These are phyloP conservation scores for Unio delphinus DNA, from an alignment of 2,888 invertebrate genomes.

Conservation along the genomic window DNA sequence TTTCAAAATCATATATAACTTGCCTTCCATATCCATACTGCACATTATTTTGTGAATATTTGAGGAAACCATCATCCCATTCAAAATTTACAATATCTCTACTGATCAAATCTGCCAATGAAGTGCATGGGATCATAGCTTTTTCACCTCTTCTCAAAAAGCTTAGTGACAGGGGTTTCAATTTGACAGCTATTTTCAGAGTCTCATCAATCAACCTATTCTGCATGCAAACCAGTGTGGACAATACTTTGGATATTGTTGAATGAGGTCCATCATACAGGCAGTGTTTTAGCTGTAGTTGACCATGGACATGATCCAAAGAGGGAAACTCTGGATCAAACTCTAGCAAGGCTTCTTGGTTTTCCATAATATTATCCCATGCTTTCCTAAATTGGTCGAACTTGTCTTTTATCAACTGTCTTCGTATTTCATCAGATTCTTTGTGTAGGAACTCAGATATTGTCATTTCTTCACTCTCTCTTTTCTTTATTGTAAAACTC, in stretches of 20 bases:
- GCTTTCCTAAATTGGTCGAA: conserved; percentile 3
- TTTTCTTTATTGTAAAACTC: conserved; percentile 33
- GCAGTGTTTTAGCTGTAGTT: conserved; percentile 8
- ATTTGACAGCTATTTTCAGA: conserved; percentile 7
- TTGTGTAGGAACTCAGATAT: conserved; percentile 19
- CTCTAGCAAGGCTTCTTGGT: too few species aligned
- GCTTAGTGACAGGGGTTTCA: conserved; percentile 13
- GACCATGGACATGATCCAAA: too few species aligned
- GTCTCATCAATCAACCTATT: conserved; percentile 31
- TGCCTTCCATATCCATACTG: conserved; percentile 24
- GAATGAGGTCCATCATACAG: conserved; percentile 21
- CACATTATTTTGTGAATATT: conserved; percentile 31
- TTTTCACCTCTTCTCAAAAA: conserved; percentile 9
- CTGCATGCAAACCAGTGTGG: conserved; percentile 24
- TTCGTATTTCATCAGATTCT: background rate
- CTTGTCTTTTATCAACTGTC: background rate
- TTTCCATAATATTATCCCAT: background rate
- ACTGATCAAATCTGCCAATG: conserved; percentile 17
- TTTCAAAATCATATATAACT: conserved; percentile 29
- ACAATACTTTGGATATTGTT: conserved; percentile 15
- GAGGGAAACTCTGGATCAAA: too few species aligned
- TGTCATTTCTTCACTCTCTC: conserved; percentile 25
- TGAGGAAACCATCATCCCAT: conserved; percentile 16
- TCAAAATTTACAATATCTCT: conserved; percentile 11
- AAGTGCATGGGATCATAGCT: conserved; percentile 9